Base-by-base conservation (phyloP, 2,113 vertebrate species). In the Tupaia tana region DNA sequence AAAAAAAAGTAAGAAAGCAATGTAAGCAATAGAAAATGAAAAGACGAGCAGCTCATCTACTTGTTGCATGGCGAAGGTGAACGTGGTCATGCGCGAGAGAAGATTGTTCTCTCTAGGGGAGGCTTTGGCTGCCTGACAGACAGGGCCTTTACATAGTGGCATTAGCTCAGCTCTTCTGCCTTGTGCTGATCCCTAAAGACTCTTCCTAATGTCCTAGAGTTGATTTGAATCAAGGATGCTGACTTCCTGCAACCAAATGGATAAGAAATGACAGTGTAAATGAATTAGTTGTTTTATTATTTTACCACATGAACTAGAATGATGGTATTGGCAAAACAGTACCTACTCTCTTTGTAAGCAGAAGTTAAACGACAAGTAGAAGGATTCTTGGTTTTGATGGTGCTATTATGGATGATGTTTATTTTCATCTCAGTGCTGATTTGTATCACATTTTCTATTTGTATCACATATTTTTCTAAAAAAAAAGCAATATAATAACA, bases 391-490 rank as follows among this genome's bases (percentile, higher is more conserved):
- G 31, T 80, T 59, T 85, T 64, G 27, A 67, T 63, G 27, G 22
- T 86, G 16, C n/a, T 61, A 80, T 82, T 87, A 22, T 64, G 27
- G n/a, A 24, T 81, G 14, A 29, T 80, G 67, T 86, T 93, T 92
- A 52, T 73, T 92, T 93, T 90, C 43, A 81, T 81, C 66, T 83
- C 52, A 22, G 11, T 34, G 58, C 52, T 69, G 67, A 90, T 56
- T 80, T 91, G n/a, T 69, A 27, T 86, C 89, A 58, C 91, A 73
- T 84, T 87, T 89, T 96, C 75, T 69, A 27, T 90, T n/a, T n/a
- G n/a, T n/a, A 43, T 43, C n/a, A 73, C 29, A 58, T 88, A 82
- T 1, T 93, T 86, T 85, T 85, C 71, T 84, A 92, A 81, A 89
- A 78, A 78, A 90, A 89, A 81, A 91, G 63, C 6, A 87, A 85